These are phyloP conservation scores for Eupeodes luniger DNA, from an alignment of 2,888 invertebrate species.

Conservation along the genomic window DNA sequence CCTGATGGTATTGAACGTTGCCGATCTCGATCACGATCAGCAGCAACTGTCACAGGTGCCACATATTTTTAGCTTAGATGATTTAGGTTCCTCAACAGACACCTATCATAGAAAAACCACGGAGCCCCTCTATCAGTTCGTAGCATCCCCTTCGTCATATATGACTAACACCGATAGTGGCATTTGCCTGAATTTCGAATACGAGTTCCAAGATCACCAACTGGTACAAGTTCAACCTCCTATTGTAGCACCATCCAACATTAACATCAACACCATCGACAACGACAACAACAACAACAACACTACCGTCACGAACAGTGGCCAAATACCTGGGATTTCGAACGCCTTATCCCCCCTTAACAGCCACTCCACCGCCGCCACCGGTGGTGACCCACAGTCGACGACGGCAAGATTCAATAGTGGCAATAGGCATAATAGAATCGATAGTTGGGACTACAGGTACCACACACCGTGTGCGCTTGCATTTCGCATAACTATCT, in stretches of 20 bases:
- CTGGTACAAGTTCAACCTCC: constrained; percentile 83
- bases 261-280: constrained; percentile 41
- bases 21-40: constrained; percentile 56
- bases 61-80: constrained; percentile 72
- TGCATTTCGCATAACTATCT: constrained; percentile 28
- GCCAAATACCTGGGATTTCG: constrained; percentile 43
- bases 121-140: constrained; percentile 66
- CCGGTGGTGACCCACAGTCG: constrained; percentile 49
- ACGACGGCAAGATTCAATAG: constrained; percentile 30
- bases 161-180: constrained; percentile 77
- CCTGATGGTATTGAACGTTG: constrained; percentile 40
- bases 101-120: constrained; percentile 51
- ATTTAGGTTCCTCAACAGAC: constrained; percentile 60
- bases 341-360: constrained; percentile 43
- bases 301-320: constrained; percentile 47
- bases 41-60: constrained; percentile 75
- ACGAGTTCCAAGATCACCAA: constrained; percentile 82
- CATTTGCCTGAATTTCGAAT: constrained; percentile 82
- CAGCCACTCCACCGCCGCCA: background rate
- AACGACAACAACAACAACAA: constrained; percentile 7
- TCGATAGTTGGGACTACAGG: constrained; percentile 71
- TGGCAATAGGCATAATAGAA: constrained; percentile 46
- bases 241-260: constrained; percentile 72
- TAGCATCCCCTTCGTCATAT: constrained; percentile 62
- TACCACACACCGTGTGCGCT: constrained; percentile 57